Evolutionary conservation across 1,140 invertebrate species (phyloP).

Genomic region (Lasioglossum baleicum): DNA sequence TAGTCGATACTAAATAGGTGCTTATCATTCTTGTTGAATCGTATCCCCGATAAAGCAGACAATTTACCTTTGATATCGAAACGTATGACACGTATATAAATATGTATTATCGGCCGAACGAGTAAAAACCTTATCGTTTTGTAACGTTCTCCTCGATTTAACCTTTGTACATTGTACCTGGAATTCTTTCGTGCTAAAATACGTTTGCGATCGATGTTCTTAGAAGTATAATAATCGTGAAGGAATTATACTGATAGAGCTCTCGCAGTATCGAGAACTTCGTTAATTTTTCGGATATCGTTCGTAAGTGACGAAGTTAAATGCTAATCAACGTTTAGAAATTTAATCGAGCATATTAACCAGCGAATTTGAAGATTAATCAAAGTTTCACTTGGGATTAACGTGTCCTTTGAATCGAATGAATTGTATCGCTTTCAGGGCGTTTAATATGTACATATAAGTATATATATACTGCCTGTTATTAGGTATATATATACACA

Average conservation of each 20-base stretch:
- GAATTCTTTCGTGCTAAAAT: slow-evolving; percentile 45
- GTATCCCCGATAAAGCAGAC: slow-evolving; percentile 31
- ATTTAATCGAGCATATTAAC: not conserved
- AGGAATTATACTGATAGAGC: not conserved
- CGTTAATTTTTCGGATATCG: not conserved
- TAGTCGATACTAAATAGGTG: slow-evolving; percentile 57
- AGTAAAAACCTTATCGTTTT: not conserved
- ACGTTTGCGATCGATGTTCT: not conserved
- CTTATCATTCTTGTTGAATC: slow-evolving; percentile 50
- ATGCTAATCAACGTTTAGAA: not conserved
- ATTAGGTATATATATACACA: slow-evolving; percentile 30
- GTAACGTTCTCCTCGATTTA: slow-evolving; percentile 37
- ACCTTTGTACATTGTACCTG: slow-evolving; percentile 52
- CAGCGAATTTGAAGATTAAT: not conserved
- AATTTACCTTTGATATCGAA: slow-evolving; percentile 34
- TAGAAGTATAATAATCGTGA: too few relatives aligned
- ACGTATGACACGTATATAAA: not conserved
- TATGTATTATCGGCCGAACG: not conserved
- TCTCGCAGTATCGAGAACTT: not conserved
- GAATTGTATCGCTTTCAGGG: slow-evolving; percentile 49
- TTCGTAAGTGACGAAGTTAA: not conserved
- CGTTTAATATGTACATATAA: slow-evolving; percentile 59
- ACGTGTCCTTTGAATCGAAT: slow-evolving; percentile 45
- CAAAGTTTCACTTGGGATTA: slow-evolving; percentile 9
- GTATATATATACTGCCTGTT: slow-evolving; percentile 52